Evolutionary conservation across 2,797 vertebrate genomes (phyloP).

Genomic region (Morus bassanus): DNA sequence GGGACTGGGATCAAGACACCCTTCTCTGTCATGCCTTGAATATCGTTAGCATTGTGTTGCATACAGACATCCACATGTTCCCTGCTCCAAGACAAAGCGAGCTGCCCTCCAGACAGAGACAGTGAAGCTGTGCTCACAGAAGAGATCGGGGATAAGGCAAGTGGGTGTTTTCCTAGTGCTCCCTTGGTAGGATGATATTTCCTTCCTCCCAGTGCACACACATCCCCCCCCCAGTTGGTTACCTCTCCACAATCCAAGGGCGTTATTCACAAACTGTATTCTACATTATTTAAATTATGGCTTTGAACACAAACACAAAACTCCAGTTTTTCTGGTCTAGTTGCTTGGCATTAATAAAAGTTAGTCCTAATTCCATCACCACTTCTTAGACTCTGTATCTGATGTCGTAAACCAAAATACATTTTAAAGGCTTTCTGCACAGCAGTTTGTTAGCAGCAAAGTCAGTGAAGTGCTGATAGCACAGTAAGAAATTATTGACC

Average conservation of each 20-base stretch:
- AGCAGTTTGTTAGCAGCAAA: neutral
- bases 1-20: neutral
- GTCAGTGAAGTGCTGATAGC: constrained; percentile 1
- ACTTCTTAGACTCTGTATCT: neutral
- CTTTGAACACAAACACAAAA: neutral
- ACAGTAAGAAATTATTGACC: constrained; percentile 27
- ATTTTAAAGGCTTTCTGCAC: constrained; percentile 4
- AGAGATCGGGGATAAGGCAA: neutral
- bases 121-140: neutral
- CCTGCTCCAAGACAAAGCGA: neutral
- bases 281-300: neutral
- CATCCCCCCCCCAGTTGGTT: neutral
- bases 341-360: neutral
- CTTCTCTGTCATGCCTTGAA: neutral
- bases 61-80: rapidly evolving
- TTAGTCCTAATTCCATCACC: neutral
- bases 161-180: neutral
- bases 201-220: neutral
- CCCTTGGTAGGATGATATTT: neutral
- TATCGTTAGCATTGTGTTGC: rapidly evolving
- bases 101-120: neutral
- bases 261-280: neutral
- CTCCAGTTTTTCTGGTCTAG: neutral
- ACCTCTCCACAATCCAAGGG: neutral
- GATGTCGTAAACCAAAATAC: neutral